Conservation (phyloP, 92 coral and sea anemone genomes). For the Phenganax subtilis region DNA sequence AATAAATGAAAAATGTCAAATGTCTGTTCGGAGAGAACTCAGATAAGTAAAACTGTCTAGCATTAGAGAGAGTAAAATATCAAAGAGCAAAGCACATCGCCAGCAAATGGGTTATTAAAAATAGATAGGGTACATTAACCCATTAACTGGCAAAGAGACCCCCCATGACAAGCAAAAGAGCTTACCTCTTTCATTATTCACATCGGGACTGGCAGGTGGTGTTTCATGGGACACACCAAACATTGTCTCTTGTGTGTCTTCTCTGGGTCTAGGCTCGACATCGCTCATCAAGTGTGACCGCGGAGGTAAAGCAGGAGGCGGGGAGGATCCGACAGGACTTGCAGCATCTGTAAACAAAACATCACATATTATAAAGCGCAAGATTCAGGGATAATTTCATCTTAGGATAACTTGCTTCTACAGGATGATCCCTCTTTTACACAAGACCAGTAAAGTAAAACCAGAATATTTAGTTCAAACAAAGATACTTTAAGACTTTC, state of each 20-base stretch:
- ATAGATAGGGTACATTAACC: neutral
- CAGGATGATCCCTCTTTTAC: neutral
- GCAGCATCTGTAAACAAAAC: neutral
- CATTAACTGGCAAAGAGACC: neutral
- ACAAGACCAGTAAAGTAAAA: neutral
- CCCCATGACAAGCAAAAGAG: too few species aligned
- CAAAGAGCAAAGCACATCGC: too few species aligned
- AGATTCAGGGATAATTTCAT: too few species aligned
- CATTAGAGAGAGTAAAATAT: too few species aligned
- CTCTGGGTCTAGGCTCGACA: neutral
- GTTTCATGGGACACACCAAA: slow-evolving; percentile 13
- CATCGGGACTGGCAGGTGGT: slow-evolving; percentile 38
- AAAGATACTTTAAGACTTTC: neutral
- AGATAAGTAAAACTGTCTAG: too few species aligned
- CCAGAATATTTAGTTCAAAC: neutral
- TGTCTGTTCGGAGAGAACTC: too few species aligned
- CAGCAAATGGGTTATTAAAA: neutral
- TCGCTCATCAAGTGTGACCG: slow-evolving; percentile 39
- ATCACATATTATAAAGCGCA: too few species aligned
- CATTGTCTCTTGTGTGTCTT: slow-evolving; percentile 2
- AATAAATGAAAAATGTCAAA: neutral
- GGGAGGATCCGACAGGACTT: neutral
- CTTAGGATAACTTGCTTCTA: too few species aligned
- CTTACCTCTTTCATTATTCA: slow-evolving; percentile 20
- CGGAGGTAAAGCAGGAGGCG: slow-evolving; percentile 38